These are phyloP conservation scores for Cirrhinus mrigala DNA, from an alignment of 2,797 vertebrate species.

Conservation along the genomic window DNA sequence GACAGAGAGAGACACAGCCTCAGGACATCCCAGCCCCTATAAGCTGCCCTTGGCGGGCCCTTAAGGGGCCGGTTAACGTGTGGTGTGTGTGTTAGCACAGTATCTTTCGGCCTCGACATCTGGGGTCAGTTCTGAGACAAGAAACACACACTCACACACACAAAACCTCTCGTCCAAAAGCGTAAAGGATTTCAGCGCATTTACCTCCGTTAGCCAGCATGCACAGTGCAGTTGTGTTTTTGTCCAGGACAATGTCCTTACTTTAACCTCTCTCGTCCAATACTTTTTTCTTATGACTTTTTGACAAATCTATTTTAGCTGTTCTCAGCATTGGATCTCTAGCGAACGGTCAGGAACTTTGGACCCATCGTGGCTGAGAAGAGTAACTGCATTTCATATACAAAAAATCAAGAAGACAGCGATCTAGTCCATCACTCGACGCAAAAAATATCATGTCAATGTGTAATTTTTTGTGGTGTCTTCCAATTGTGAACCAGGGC, in stretches of 20 bases:
- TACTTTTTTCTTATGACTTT: constrained; percentile 31
- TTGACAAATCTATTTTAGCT: constrained; percentile 42
- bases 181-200: constrained; percentile 34
- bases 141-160: constrained; percentile 39
- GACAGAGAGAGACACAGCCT: constrained; percentile 47
- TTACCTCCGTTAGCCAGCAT: constrained; percentile 64
- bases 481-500: constrained; percentile 56
- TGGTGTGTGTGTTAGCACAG: constrained; percentile 54
- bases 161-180: constrained; percentile 23
- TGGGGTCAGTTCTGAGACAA: constrained; percentile 35
- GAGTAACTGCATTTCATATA: constrained; percentile 43
- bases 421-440: constrained; percentile 44
- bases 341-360: constrained; percentile 23
- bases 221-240: constrained; percentile 58
- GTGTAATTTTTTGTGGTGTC: constrained; percentile 61
- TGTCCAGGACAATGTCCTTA: constrained; percentile 39
- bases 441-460: constrained; percentile 53
- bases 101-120: constrained; percentile 29
- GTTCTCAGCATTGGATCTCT: constrained; percentile 32
- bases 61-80: constrained; percentile 7
- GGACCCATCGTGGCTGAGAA: constrained; percentile 34
- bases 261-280: constrained; percentile 34
- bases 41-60: constrained; percentile 22
- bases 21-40: constrained; percentile 26
- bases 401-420: constrained; percentile 36